Conservation (phyloP, 2,888 invertebrate genomes). For the Drosophila pseudotakahashii region DNA sequence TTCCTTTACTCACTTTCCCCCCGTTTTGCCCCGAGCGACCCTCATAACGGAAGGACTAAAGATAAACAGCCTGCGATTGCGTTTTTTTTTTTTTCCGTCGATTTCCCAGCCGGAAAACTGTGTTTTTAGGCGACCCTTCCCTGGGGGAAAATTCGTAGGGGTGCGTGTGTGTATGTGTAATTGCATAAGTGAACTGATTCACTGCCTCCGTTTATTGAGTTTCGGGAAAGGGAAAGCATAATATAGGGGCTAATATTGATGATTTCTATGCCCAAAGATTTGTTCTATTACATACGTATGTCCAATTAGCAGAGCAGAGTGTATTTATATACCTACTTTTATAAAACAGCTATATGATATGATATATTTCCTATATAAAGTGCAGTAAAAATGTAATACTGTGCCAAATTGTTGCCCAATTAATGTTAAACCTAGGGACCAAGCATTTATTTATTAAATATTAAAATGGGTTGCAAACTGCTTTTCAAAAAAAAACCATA, state of each 20-base stretch:
- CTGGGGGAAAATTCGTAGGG: not conserved
- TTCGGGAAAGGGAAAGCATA: not conserved
- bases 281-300: not conserved
- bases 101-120: not conserved
- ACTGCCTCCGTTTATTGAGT: constrained; percentile 15
- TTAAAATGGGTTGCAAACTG: too few species aligned
- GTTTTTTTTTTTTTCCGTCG: constrained; percentile 30
- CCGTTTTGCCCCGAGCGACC: constrained; percentile 8
- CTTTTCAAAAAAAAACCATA: too few species aligned
- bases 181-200: constrained; percentile 25
- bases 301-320: too few species aligned
- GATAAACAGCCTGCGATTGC: constrained; percentile 77
- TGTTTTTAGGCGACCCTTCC: constrained; percentile 1
- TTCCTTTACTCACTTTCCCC: not conserved
- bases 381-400: too few species aligned
- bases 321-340: not conserved
- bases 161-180: constrained; percentile 19
- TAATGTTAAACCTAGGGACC: too few species aligned
- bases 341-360: too few species aligned
- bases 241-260: constrained; percentile 1
- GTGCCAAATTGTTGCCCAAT: not conserved
- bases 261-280: not conserved
- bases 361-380: too few species aligned
- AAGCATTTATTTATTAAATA: too few species aligned
- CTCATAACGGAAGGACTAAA: constrained; percentile 46